These are phyloP conservation scores for Buphagus erythrorhynchus DNA, from an alignment of 2,797 vertebrate genomes.

Conservation along the genomic window DNA sequence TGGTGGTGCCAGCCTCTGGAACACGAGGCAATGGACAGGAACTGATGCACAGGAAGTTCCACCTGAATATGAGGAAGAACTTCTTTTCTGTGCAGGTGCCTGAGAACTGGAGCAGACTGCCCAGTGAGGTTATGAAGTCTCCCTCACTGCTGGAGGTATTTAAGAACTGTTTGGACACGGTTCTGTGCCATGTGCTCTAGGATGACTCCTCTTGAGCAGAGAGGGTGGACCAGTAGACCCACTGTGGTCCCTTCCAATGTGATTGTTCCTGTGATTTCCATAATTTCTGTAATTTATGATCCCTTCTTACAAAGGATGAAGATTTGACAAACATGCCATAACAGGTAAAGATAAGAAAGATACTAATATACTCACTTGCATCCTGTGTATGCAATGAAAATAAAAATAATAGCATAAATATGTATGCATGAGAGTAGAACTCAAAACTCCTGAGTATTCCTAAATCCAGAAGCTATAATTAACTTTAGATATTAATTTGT, in stretches of 20 bases:
- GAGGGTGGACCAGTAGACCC: background rate
- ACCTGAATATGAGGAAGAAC: background rate
- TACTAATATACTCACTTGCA: background rate
- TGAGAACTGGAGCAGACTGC: accelerated
- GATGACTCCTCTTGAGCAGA: background rate
- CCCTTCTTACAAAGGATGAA: background rate
- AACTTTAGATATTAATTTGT: background rate
- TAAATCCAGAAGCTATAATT: background rate
- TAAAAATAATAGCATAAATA: background rate
- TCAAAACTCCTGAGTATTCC: background rate
- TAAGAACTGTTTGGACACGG: background rate
- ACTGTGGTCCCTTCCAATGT: background rate
- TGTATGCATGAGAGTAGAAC: background rate
- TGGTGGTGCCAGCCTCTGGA: too few species aligned
- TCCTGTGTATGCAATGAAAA: background rate
- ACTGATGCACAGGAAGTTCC: background rate
- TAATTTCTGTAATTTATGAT: background rate
- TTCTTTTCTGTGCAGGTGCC: accelerated
- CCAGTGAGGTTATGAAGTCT: background rate
- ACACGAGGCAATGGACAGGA: background rate
- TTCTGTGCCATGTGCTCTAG: background rate
- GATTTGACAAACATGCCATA: background rate
- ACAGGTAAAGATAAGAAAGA: background rate
- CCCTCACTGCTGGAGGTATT: background rate
- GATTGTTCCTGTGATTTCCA: background rate